Evolutionary conservation across 2,797 vertebrate species (phyloP), one percentile per base, ranked within the genome.

Genomic region (Takifugu ocellatus): DNA sequence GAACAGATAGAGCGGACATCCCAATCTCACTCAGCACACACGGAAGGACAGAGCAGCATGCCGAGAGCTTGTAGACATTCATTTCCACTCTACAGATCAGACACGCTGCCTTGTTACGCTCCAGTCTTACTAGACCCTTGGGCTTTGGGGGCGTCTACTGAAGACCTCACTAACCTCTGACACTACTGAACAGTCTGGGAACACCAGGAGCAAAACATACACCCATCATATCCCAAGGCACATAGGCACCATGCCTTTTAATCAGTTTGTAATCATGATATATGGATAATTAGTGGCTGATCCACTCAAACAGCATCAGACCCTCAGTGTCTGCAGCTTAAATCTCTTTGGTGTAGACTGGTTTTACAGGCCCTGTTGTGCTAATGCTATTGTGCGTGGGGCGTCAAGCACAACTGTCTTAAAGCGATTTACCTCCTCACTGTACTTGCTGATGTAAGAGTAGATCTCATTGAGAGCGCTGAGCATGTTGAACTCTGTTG

Each of bases 401-500:
- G 12, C 36, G 14, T 39, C 36, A 39, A 39, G 36, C 36, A 3
- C 36, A 39, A 4, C 14, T 39, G 36, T 39, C 11, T 10, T 39
- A 7, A 48, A 8, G 3, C 51, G 9, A 57, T 51, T 88, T 45
- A 99, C 97, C 95, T 98, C 97, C 70, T 97, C 93, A 0, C 95
- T 98, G 89, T 99, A 99, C 84, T 99, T 99, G 94, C 93, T 97
- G 89, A 99, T 86, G 0, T 99, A 99, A 9, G 96, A 96, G 88
- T 99, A 99, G 92, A 98, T 98, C 90, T 98, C 97, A 0, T 94
- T 98, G 86, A 99, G 93, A 0, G 96, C 96, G 0, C 97, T 98
- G 68, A 99, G 92, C 96, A 98, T 96, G 91, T 98, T 96, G 90
- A 99, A 99, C 87, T 99, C 96, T 2, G 85, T 82, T 1, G 93